A percentile compares a stretch with the other conserved stretches of the same genome.
Evolutionary conservation across 2,888 invertebrate species (phyloP).

Genomic region (Dasypogon diadema): DNA sequence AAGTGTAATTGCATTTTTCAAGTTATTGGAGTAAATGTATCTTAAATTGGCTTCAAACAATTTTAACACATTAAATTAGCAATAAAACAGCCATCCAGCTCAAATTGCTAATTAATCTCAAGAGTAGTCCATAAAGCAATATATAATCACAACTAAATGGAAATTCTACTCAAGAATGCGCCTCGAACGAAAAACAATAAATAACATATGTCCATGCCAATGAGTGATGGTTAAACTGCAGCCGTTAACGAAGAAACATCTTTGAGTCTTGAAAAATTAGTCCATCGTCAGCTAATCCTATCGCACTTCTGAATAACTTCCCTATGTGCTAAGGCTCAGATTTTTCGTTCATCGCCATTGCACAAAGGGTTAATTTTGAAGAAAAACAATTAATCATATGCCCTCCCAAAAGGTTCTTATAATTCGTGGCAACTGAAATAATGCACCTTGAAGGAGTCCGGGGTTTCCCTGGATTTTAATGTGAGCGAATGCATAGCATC

Average conservation of each 20-base stretch:
- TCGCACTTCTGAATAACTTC: background rate
- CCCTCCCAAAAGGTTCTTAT: conserved; percentile 8
- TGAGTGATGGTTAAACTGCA: background rate
- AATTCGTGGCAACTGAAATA: conserved; percentile 1
- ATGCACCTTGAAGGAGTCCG: conserved; percentile 34
- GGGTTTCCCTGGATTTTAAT: conserved; percentile 1
- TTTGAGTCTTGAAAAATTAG: conserved; percentile 17
- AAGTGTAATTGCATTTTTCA: no score
- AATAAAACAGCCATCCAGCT: no score
- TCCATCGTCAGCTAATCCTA: conserved; percentile 33
- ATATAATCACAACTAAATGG: no score
- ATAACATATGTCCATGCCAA: no score
- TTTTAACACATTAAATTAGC: no score
- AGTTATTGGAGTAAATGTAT: no score
- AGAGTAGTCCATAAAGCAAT: no score
- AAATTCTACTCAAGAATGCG: no score
- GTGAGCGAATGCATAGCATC: conserved; percentile 22
- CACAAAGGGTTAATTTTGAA: conserved; percentile 38
- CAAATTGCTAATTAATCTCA: no score
- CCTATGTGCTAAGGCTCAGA: conserved; percentile 10
- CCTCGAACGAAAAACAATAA: no score
- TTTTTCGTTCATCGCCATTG: conserved; percentile 17
- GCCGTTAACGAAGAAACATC: conserved; percentile 2
- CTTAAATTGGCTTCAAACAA: no score
- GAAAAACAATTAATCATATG: conserved; percentile 42